Percentiles rank a stretch among this genome's conserved stretches.
Conservation (phyloP, 2,797 vertebrate species). For the Urocyon cinereoargenteus region DNA sequence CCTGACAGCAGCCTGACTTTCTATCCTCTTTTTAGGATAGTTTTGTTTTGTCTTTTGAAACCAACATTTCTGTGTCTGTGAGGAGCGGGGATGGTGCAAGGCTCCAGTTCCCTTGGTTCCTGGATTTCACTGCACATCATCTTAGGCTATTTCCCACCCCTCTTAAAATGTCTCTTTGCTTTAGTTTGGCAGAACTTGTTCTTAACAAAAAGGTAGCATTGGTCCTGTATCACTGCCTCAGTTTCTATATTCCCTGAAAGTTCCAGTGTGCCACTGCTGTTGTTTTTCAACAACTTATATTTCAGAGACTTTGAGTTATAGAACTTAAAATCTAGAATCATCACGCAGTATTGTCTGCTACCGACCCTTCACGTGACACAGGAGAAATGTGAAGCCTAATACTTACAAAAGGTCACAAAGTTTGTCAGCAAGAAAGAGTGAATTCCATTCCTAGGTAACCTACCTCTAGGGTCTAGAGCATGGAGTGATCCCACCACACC, state of each 20-base stretch:
- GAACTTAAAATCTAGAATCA: conserved; percentile 19
- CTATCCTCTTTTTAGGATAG: not conserved
- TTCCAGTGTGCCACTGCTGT: not conserved
- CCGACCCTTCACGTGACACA: not conserved
- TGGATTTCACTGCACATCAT: not conserved
- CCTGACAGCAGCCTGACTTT: not conserved
- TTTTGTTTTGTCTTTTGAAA: not conserved
- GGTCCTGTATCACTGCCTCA: not conserved
- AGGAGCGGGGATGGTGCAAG: not conserved
- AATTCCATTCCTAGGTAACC: not conserved
- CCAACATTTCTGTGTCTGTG: not conserved
- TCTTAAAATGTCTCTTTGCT: not conserved
- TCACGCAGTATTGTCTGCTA: not conserved
- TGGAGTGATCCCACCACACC: not conserved
- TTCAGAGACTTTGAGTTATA: not conserved
- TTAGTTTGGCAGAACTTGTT: conserved; percentile 38
- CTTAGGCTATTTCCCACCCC: not conserved
- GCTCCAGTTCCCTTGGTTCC: not conserved
- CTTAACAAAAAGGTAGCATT: not conserved
- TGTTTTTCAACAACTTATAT: not conserved
- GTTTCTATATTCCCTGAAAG: conserved; percentile 16
- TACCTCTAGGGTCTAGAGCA: not conserved
- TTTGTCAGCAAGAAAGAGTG: not conserved
- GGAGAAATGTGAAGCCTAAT: not conserved
- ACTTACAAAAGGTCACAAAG: not conserved